Conservation (phyloP, 2,888 invertebrate genomes). For the Mayetiola destructor region DNA sequence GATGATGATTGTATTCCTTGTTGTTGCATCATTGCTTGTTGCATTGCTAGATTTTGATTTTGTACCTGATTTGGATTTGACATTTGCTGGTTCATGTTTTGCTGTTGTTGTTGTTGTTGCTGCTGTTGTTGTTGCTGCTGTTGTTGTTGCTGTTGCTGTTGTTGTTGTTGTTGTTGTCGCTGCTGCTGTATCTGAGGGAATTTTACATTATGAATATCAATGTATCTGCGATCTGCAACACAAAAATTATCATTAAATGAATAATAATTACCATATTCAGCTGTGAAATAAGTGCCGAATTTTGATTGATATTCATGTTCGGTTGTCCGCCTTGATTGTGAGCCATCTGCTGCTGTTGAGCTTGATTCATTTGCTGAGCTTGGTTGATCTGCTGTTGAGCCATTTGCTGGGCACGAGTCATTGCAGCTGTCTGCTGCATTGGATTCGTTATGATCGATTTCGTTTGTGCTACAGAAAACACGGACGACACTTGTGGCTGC, state of each 20-base stretch:
- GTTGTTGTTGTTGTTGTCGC: neutral
- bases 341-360: constrained; percentile 14
- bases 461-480: neutral
- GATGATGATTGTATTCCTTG: neutral
- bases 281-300: too few relatives aligned
- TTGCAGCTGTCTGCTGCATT: neutral
- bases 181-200: constrained; percentile 22
- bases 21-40: constrained; percentile 18
- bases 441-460: constrained; percentile 12
- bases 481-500: neutral
- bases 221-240: too few relatives aligned
- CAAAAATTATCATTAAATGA: too few relatives aligned
- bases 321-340: too few relatives aligned
- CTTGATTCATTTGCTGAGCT: constrained; percentile 20
- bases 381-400: constrained; percentile 26
- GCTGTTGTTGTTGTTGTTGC: neutral
- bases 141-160: constrained; percentile 5
- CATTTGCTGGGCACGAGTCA: constrained; percentile 21
- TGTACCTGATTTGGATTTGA: constrained; percentile 17
- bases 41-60: constrained; percentile 20
- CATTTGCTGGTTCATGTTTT: constrained; percentile 21
- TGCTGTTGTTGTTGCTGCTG: neutral
- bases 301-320: too few relatives aligned
- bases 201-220: constrained; percentile 17
- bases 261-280: too few relatives aligned